Percentiles rank a stretch among this genome's conserved stretches.
Evolutionary conservation across 92 coral and sea anemone genomes (phyloP).

Genomic region (Bergia sp.): DNA sequence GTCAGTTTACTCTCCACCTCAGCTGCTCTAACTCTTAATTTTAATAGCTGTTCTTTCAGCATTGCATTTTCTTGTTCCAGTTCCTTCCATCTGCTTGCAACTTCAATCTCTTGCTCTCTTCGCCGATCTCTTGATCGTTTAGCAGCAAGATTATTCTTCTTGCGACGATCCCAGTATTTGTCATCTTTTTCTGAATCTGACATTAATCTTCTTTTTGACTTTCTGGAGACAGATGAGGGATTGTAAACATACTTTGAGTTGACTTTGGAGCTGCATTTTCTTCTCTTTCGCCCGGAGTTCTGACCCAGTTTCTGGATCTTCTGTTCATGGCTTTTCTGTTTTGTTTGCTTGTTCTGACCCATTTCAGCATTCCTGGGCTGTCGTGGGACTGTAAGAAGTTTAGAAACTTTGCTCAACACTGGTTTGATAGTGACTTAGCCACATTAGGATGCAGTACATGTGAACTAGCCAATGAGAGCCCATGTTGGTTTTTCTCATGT

Average conservation of each 20-base stretch:
- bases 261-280: not conserved
- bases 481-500: too few relatives aligned
- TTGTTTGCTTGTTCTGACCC: not conserved
- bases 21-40: constrained; percentile 41
- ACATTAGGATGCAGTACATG: too few relatives aligned
- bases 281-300: not conserved
- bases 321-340: not conserved
- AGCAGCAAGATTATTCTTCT: constrained; percentile 55
- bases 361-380: not conserved
- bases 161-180: constrained; percentile 55
- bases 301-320: not conserved
- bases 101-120: constrained; percentile 55
- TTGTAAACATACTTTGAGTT: constrained; percentile 9
- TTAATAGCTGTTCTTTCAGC: constrained; percentile 50
- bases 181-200: constrained; percentile 52
- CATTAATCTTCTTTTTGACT: constrained; percentile 39
- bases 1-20: constrained; percentile 13
- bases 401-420: too few relatives aligned
- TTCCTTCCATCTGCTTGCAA: constrained; percentile 46
- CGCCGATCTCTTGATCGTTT: constrained; percentile 58
- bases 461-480: too few relatives aligned
- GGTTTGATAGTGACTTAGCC: too few relatives aligned
- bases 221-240: constrained; percentile 48
- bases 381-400: not conserved
- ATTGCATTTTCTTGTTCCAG: constrained; percentile 58